A percentile compares a stretch with the other conserved stretches of the same genome.
Evolutionary conservation across 2,888 invertebrate species (phyloP).

Genomic region (Lamproptera curius): DNA sequence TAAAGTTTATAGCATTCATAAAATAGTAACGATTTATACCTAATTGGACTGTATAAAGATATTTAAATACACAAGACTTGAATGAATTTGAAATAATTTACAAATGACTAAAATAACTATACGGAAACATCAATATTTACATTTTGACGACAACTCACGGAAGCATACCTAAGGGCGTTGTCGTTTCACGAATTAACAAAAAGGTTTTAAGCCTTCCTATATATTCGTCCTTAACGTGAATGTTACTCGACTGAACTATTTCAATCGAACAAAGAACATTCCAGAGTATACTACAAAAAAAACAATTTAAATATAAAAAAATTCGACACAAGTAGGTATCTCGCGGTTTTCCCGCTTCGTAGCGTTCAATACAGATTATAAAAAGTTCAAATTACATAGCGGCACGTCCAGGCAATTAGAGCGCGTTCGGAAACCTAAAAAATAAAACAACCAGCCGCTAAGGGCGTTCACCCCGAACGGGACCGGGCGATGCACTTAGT

Average conservation of each 20-base stretch:
- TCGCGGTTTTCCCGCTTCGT: not conserved
- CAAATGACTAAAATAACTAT: too few relatives aligned
- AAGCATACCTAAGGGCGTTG: slow-evolving; percentile 1
- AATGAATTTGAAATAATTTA: too few relatives aligned
- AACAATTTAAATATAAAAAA: too few relatives aligned
- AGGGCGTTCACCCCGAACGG: slow-evolving; percentile 25
- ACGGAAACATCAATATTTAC: not conserved
- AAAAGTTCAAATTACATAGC: not conserved
- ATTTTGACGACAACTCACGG: slow-evolving; percentile 1
- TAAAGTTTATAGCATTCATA: too few relatives aligned
- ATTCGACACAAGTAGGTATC: not conserved
- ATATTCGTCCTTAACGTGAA: slow-evolving; percentile 6
- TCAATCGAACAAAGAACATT: not conserved
- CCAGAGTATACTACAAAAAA: not conserved
- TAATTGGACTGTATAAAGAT: too few relatives aligned
- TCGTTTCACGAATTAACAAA: slow-evolving; percentile 9
- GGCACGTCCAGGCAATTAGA: slow-evolving; percentile 15
- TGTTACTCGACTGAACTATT: not conserved
- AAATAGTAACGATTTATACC: too few relatives aligned
- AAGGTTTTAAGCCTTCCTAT: slow-evolving; percentile 3
- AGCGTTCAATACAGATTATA: not conserved
- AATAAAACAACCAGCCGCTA: slow-evolving; percentile 12
- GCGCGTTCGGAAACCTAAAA: slow-evolving; percentile 12
- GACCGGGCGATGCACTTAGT: slow-evolving; percentile 27
- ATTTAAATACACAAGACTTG: too few relatives aligned